Conservation (phyloP, 2,797 vertebrate genomes). For the Merluccius polli region DNA sequence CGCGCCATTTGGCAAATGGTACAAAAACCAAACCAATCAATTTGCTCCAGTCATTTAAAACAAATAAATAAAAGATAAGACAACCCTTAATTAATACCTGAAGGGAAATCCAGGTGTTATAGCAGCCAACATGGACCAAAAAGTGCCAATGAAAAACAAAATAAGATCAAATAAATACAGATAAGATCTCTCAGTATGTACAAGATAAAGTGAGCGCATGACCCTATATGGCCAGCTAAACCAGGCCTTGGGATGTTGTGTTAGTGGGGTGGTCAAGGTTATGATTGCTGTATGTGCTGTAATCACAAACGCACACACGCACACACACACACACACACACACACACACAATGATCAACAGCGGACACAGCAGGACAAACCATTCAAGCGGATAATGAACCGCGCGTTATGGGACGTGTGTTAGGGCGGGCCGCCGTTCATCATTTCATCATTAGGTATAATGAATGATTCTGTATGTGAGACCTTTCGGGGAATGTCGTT, state of each 20-base stretch:
- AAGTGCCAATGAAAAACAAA: not conserved
- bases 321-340: not conserved
- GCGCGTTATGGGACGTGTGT: no score
- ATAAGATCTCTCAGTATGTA: not conserved
- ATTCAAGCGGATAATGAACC: not conserved
- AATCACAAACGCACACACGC: not conserved
- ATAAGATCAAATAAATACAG: not conserved
- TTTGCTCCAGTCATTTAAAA: not conserved
- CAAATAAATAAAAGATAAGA: not conserved
- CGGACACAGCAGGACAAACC: no score
- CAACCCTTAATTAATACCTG: not conserved
- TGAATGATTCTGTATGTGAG: not conserved
- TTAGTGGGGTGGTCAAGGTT: not conserved
- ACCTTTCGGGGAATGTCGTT: not conserved
- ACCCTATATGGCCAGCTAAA: slow-evolving; percentile 20
- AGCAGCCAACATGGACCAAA: not conserved
- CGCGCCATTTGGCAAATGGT: not conserved
- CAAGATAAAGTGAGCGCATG: slow-evolving; percentile 7
- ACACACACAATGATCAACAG: not conserved
- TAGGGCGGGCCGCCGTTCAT: no score
- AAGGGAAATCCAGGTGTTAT: no score
- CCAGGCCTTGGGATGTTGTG: not conserved
- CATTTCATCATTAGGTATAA: no score
- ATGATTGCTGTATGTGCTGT: not conserved
- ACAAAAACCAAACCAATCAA: slow-evolving; percentile 28